Base-by-base conservation (phyloP, 2,888 invertebrate genomes). In the Epistrophe eligans region DNA sequence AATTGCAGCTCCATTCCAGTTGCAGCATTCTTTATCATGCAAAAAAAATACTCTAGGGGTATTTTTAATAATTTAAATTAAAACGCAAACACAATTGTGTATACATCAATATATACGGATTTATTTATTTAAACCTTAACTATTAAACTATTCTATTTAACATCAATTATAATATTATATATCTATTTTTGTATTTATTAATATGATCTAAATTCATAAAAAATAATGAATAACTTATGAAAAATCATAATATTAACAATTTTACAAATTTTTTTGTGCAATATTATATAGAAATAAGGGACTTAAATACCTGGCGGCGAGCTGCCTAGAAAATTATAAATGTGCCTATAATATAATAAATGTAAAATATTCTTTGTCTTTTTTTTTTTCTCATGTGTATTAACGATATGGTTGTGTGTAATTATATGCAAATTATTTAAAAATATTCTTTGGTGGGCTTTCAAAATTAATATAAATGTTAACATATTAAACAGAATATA, bases 391-490 rank as follows among this genome's bases (percentile, higher is more conserved):
- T 15, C 10, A 48, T 17, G 64, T 35, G 28, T 32, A n/a, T 58
- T 11, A 32, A 58, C n/a, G 24, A 19, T 48, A 32, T 79, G 24
- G 48, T 32, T 62, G n/a, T 64, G 24, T 66, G 15, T 24, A 55
- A 35, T 58, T 55, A 32, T 50, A 5, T 64, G 43, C n/a, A 45
- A 66, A 48, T 66, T 32, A 66, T 66, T 67, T 74, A 38, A 57
- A 76, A 67, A 73, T 73, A 79, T 64, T 79, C 79, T 79, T 79
- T 79, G 79, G 79, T 79, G 64, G 45, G 55, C 45, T 64, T 79
- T 55, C 24, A 67, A 40, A 70, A 24, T 62, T 55, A 60, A 45
- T 58, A 72, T 62, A 67, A 48, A 67, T 32, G 17, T 58, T 48
- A 19, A 28, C 28, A 35, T n/a, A 40, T 11, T 13, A 19, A 74